Evolutionary conservation across 2,113 vertebrate genomes (phyloP).

Genomic region (Chascanopsetta lugubris): DNA sequence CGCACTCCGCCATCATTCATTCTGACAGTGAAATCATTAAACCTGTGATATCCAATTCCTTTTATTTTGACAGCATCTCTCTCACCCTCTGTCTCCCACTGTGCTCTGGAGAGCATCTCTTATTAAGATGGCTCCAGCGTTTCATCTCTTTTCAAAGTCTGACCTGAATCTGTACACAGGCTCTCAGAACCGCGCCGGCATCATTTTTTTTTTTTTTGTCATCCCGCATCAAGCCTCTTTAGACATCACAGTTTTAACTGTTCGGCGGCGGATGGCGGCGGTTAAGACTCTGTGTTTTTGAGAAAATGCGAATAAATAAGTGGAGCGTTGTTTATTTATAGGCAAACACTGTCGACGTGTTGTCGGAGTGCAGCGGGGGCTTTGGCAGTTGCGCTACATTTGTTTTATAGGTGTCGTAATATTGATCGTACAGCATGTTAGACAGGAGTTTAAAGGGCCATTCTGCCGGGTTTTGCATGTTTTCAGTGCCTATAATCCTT

Average conservation of each 20-base stretch:
- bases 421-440: conserved; percentile 4
- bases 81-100: conserved; percentile 46
- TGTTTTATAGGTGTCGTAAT: conserved; percentile 35
- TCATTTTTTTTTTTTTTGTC: conserved; percentile 76
- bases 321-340: conserved; percentile 72
- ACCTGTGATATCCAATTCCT: conserved; percentile 79
- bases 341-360: conserved; percentile 40
- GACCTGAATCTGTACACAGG: conserved; percentile 78
- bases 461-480: neutral
- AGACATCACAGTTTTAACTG: conserved; percentile 66
- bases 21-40: conserved; percentile 80
- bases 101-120: conserved; percentile 72
- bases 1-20: conserved; percentile 72
- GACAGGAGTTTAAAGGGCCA: neutral
- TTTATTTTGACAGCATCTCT: conserved; percentile 77
- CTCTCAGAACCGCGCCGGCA: conserved; percentile 57
- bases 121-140: conserved; percentile 73
- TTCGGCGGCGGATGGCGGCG: conserved; percentile 40
- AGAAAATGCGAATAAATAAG: conserved; percentile 58
- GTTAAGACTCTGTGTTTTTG: conserved; percentile 57
- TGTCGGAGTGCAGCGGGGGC: conserved; percentile 24
- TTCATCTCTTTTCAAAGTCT: conserved; percentile 79
- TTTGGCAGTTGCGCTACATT: conserved; percentile 32
- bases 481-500: neutral
- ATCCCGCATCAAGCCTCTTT: conserved; percentile 70